Evolutionary conservation across 2,113 vertebrate species (phyloP).

Genomic region (Mus spicilegus): DNA sequence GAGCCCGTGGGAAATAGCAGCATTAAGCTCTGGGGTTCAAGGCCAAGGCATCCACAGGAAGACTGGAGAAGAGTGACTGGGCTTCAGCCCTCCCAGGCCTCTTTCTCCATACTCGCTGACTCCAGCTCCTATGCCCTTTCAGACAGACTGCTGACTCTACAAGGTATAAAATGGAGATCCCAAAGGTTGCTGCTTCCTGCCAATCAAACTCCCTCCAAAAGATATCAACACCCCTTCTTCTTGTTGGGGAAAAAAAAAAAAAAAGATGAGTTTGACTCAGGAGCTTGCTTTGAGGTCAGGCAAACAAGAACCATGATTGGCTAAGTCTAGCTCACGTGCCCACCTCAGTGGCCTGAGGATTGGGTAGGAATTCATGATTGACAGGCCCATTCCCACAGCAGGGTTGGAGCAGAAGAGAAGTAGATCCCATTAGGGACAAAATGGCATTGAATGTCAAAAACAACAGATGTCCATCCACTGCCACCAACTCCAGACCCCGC

Average conservation of each 20-base stretch:
- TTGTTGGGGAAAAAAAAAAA: not conserved
- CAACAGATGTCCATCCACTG: conserved; percentile 48
- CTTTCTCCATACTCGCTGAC: not conserved
- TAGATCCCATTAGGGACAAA: not conserved
- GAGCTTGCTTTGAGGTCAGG: not conserved
- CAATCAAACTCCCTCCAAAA: not conserved
- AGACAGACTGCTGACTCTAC: not conserved
- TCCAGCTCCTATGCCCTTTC: not conserved
- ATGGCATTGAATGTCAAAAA: not conserved
- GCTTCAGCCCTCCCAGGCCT: not conserved
- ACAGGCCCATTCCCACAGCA: not conserved
- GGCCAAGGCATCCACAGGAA: not conserved
- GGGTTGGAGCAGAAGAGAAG: not conserved
- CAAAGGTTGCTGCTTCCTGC: not conserved
- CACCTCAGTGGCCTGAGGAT: not conserved
- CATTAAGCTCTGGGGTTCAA: not conserved
- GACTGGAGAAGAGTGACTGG: not conserved
- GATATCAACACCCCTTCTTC: not conserved
- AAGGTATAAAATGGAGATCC: not conserved
- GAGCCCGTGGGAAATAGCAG: not conserved
- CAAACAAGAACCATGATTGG: not conserved
- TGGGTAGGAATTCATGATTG: not conserved
- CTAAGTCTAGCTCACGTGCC: not conserved
- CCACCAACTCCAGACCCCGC: conserved; percentile 36
- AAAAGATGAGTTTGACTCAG: not conserved